Evolutionary conservation across 2,113 vertebrate genomes (phyloP).

Genomic region (Petaurus breviceps): DNA sequence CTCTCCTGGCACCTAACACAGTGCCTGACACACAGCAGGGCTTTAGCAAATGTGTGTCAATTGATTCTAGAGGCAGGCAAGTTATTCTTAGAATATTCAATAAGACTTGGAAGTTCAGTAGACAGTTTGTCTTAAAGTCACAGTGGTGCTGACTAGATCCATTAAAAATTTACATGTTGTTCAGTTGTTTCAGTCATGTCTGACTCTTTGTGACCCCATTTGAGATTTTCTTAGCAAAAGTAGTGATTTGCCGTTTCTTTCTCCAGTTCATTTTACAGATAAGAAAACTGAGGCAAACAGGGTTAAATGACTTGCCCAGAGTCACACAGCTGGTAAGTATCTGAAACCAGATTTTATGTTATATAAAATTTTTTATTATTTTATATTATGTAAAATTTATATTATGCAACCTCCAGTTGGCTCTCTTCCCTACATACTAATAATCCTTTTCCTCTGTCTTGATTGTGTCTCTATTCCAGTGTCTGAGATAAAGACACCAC

Average conservation of each 20-base stretch:
- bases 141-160: background rate
- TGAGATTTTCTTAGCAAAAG: too few relatives aligned
- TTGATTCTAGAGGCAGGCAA: background rate
- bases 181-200: too few relatives aligned
- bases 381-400: too few relatives aligned
- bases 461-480: background rate
- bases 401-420: background rate
- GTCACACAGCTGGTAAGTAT: too few relatives aligned
- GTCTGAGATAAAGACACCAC: background rate
- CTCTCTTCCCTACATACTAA: background rate
- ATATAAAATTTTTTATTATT: too few relatives aligned
- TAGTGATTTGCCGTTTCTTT: too few relatives aligned
- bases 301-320: too few relatives aligned
- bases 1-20: too few relatives aligned
- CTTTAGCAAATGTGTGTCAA: background rate
- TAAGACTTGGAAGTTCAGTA: background rate
- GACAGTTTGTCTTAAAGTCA: background rate
- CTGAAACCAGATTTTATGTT: too few relatives aligned
- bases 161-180: background rate
- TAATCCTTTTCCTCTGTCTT: background rate
- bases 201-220: too few relatives aligned
- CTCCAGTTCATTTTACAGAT: too few relatives aligned
- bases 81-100: background rate
- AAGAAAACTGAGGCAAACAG: too few relatives aligned
- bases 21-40: background rate